Evolutionary conservation across 2,113 vertebrate species (phyloP).

Genomic region (Lates calcarifer): DNA sequence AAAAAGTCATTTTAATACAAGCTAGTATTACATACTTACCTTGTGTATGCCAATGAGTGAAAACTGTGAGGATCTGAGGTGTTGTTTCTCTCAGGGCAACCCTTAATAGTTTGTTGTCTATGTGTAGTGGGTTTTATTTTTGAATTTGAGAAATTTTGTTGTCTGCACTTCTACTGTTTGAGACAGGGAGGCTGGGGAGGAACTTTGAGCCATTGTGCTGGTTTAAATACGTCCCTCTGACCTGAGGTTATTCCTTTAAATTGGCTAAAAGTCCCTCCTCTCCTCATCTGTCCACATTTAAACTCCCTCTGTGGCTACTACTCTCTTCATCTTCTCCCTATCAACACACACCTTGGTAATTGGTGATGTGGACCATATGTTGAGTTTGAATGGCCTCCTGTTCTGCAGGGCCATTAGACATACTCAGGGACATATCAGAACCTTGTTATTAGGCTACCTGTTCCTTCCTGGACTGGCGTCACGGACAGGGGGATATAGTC

Average conservation of each 20-base stretch:
- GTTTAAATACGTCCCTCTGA: slow-evolving; percentile 38
- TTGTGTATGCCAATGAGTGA: not conserved
- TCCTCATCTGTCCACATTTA: slow-evolving; percentile 57
- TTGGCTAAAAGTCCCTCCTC: slow-evolving; percentile 45
- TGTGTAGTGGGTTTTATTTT: not conserved
- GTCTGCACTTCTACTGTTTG: not conserved
- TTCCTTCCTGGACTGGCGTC: slow-evolving; percentile 32
- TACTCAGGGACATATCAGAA: slow-evolving; percentile 43
- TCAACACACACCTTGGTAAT: slow-evolving; percentile 74
- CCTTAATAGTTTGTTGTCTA: not conserved
- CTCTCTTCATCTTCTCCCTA: slow-evolving; percentile 59
- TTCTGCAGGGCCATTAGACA: slow-evolving; percentile 47
- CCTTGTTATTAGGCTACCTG: slow-evolving; percentile 53
- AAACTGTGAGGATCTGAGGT: not conserved
- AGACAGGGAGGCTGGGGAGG: not conserved
- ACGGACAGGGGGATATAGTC: slow-evolving; percentile 56
- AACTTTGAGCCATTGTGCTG: slow-evolving; percentile 25
- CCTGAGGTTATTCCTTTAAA: slow-evolving; percentile 47
- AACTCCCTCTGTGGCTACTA: slow-evolving; percentile 37
- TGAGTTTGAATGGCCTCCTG: slow-evolving; percentile 66
- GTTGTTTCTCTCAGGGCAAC: not conserved
- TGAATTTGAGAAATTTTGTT: slow-evolving; percentile 9
- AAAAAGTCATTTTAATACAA: slow-evolving; percentile 4
- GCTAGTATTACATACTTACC: not conserved
- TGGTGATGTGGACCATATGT: slow-evolving; percentile 78